A percentile compares a stretch with the other conserved stretches of the same genome.
Conservation (phyloP, 2,888 invertebrate species). For the Odontomyia ornata region DNA sequence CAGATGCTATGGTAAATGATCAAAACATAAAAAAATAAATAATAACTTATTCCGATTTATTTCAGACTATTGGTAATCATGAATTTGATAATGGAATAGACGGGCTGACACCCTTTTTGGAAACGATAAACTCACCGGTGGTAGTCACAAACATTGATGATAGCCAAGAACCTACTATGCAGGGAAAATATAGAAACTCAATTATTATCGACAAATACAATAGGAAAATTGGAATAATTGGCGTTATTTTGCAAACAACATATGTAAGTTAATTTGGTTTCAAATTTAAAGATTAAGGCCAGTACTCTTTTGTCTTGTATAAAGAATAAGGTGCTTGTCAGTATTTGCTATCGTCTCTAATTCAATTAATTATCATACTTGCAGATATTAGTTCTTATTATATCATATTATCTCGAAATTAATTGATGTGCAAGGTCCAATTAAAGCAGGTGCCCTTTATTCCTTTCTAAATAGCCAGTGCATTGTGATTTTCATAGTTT, state of each 20-base stretch:
- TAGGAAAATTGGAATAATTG: constrained; percentile 79
- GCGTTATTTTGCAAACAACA: constrained; percentile 76
- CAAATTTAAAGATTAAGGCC: no score
- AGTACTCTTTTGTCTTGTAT: no score
- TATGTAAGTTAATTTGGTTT: constrained; percentile 64
- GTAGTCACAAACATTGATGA: constrained; percentile 81
- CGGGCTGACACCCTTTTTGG: constrained; percentile 77
- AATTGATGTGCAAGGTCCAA: no score
- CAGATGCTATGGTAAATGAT: constrained; percentile 76
- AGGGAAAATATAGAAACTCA: constrained; percentile 72
- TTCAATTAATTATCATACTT: no score
- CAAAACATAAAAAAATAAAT: background rate
- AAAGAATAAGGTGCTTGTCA: no score
- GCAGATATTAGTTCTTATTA: no score
- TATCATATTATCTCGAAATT: no score
- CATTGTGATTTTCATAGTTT: no score
- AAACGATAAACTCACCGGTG: constrained; percentile 71
- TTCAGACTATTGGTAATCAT: constrained; percentile 83
- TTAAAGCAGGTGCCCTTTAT: no score
- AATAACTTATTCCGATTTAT: background rate
- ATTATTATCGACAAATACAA: constrained; percentile 70
- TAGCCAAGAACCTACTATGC: constrained; percentile 71
- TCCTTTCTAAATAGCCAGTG: no score
- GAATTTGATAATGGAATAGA: constrained; percentile 83
- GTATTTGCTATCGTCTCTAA: no score